Evolutionary conservation across 2,888 invertebrate species (phyloP), one percentile per base, ranked within the genome.

Genomic region (Drosophila vallismaia): DNA sequence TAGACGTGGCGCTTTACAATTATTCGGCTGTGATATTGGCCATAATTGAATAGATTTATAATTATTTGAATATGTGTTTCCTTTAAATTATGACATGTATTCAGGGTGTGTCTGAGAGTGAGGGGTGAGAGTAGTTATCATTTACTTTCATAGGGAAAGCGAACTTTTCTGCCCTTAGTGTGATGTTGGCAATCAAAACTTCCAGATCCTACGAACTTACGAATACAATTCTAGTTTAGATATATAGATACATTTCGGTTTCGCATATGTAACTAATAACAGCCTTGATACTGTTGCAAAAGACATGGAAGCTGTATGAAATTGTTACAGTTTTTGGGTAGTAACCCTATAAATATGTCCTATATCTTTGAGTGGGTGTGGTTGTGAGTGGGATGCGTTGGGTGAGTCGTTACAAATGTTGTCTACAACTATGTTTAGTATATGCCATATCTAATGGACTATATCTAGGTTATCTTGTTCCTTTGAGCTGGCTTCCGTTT

Each of bases 201-300:
- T 51, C 62, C 59, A 45, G 62, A 50, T 69, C 75, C 63, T 57
- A 72, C 44, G 64, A 71, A 60, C 33, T 53, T 59, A 64, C 59
- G 53, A 54, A 55, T 62, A 59, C 45, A 63, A 53, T 59, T 69
- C 69, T 38, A 69, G 29, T 51, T 68, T 38, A 46, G 44, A 40
- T 59, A 59, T 53, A 46, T 62, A 76, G 57, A 68, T 75, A 70
- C 69, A 80, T 69, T 52, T 74, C 69, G 36, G 36, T 64, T 68
- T 71, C 56, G 55, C 62, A 75, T 76, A 74, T 77, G 81, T 74
- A 78, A 75, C 82, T 87, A 84, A 77, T 79, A 82, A 84, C 84
- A 84, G 84, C 87, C 84, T 81, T 76, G 79, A 85, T 82, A 85
- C 84, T 87, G 84, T 85, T 87, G 75, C 81, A 78, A 86, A 77